Evolutionary conservation across 2,888 invertebrate genomes (phyloP), one percentile per base, ranked within the genome.

Genomic region (Ryuthela nishihirai): DNA sequence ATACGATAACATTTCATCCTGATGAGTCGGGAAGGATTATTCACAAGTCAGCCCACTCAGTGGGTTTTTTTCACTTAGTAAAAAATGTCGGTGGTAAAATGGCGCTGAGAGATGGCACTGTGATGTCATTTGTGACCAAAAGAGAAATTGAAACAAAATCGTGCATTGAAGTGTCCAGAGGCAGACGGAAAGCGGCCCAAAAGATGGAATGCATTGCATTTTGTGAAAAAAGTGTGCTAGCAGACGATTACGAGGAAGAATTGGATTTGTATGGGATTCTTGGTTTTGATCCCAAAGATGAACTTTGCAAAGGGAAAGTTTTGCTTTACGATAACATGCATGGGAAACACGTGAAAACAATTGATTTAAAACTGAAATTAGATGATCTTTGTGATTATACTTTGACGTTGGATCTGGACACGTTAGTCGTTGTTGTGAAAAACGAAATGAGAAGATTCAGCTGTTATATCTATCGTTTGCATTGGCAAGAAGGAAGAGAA

Each of bases 11-110:
- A 20, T 60, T 54, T 18, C 54, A 60, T 34, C 32, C 46, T 23
- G 54, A 54, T 39, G 43, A 48, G 34, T 41, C 42, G 23, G 54
- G 48, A 26, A 34, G 60, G 48, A 36, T 60, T 15, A 29, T 60
- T 10, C 44, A 60, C 18, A 25, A 42, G 6, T 35, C 43, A 12
- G 29, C 25, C 18, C 35, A 60, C 24, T 23, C 24, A 2, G 48
- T 60, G 12, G 32, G 20, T 7, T 42, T 34, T 17, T 54, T 24
- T 21, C 35, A 46, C 15, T 20, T 58, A n/a, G 24, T 20, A 12
- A 23, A 44, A 12, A 12, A 18, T 6, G 20, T 20, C 34, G 12
- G 10, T 35, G 24, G 17, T 9, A 24, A 43, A 20, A 43, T 26
- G 18, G 21, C 40, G n/a, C n/a, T n/a, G n/a, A 7, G 29, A 29